Conservation (phyloP, 2,797 vertebrate genomes). For the Decapterus maruadsi region DNA sequence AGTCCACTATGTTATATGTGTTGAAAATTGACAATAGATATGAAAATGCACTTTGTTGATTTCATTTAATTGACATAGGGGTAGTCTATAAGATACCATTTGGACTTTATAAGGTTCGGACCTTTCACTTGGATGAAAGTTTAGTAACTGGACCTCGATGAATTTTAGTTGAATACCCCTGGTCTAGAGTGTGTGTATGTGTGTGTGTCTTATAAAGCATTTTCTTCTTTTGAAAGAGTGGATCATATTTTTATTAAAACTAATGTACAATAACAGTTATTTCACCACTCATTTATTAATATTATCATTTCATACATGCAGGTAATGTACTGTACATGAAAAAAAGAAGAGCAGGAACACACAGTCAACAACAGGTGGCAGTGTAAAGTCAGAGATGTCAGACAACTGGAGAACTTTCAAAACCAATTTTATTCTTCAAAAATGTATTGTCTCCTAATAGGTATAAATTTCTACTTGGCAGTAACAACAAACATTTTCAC, state of each 20-base stretch:
- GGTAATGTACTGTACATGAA: conserved; percentile 8
- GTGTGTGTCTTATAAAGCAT: background rate
- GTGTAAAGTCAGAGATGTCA: conserved; percentile 71
- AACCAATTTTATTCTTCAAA: conserved; percentile 79
- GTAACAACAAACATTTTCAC: conserved; percentile 67
- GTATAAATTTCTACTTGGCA: conserved; percentile 64
- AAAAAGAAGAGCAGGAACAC: conserved; percentile 29
- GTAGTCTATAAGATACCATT: no score
- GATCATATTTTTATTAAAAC: conserved; percentile 19
- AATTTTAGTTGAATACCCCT: no score
- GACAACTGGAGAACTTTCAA: conserved; percentile 65
- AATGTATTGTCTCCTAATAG: conserved; percentile 47
- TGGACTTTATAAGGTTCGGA: no score
- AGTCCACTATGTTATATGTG: no score
- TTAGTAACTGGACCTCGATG: no score
- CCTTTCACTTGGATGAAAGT: no score
- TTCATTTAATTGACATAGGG: no score
- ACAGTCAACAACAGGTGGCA: conserved; percentile 69
- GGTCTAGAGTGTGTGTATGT: background rate
- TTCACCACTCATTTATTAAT: conserved; percentile 11
- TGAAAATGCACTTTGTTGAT: no score
- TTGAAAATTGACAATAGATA: no score
- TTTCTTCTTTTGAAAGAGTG: background rate
- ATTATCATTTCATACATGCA: conserved; percentile 15
- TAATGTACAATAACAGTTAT: conserved; percentile 9